These are phyloP conservation scores for Paraplagusia blochii DNA, from an alignment of 2,113 vertebrate genomes.

Conservation along the genomic window DNA sequence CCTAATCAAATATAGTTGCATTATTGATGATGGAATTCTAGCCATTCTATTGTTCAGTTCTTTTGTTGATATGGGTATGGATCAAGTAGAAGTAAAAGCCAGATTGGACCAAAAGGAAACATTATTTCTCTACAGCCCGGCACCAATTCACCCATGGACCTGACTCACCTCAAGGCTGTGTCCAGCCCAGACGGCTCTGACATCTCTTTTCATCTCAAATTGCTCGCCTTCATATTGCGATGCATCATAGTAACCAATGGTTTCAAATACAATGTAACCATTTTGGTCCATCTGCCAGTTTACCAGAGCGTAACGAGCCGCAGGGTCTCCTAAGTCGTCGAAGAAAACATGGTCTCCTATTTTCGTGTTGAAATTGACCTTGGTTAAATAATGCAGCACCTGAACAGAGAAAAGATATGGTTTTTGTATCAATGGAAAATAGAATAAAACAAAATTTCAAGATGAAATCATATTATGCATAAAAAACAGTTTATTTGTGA, in stretches of 20 bases:
- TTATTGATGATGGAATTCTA: too few relatives aligned
- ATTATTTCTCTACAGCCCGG: too few relatives aligned
- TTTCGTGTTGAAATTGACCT: conserved; percentile 74
- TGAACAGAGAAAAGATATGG: conserved; percentile 19
- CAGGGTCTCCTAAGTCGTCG: conserved; percentile 73
- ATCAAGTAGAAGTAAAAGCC: too few relatives aligned
- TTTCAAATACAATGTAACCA: conserved; percentile 67
- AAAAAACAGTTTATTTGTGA: too few relatives aligned
- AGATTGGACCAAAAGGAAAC: too few relatives aligned
- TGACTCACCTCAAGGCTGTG: conserved; percentile 56
- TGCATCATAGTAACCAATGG: conserved; percentile 73
- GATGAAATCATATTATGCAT: too few relatives aligned
- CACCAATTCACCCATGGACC: too few relatives aligned
- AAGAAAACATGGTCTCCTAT: conserved; percentile 72
- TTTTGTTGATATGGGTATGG: too few relatives aligned
- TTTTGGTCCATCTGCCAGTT: conserved; percentile 74
- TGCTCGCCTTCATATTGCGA: conserved; percentile 66
- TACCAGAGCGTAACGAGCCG: conserved; percentile 72
- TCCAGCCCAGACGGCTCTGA: conserved; percentile 69
- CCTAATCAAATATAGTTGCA: too few relatives aligned
- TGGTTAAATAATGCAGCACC: conserved; percentile 74
- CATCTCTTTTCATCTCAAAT: conserved; percentile 67
- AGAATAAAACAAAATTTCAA: too few relatives aligned
- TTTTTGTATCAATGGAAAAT: too few relatives aligned
- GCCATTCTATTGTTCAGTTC: too few relatives aligned